Percentiles rank a stretch among this genome's conserved stretches.
These are phyloP conservation scores for Istiophorus platypterus DNA, from an alignment of 2,113 vertebrate genomes.

Conservation along the genomic window DNA sequence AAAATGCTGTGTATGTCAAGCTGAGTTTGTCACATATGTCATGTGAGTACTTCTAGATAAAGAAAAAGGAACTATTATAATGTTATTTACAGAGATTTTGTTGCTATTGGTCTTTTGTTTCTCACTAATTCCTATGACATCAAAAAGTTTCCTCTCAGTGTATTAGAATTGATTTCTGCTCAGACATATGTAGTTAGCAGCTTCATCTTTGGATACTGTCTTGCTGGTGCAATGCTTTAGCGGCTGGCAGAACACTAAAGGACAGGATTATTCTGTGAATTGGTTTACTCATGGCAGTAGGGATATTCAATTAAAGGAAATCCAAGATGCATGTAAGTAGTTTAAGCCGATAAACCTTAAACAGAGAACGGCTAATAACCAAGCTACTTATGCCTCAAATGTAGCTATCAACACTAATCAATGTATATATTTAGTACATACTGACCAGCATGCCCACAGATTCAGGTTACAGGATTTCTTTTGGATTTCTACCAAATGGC, in stretches of 20 bases:
- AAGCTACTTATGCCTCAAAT: slow-evolving; percentile 12
- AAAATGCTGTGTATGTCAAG: neutral
- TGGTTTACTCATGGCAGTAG: slow-evolving; percentile 37
- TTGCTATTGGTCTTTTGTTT: neutral
- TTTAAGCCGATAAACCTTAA: slow-evolving; percentile 40
- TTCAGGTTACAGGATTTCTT: neutral
- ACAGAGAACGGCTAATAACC: neutral
- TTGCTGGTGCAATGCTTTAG: neutral
- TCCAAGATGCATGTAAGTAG: slow-evolving; percentile 23
- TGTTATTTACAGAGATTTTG: neutral
- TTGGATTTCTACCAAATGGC: neutral
- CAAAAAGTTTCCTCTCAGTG: neutral
- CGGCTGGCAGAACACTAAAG: slow-evolving; percentile 6
- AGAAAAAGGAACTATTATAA: neutral
- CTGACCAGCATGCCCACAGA: neutral
- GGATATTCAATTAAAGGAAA: slow-evolving; percentile 36
- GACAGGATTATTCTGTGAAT: slow-evolving; percentile 39
- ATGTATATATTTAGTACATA: neutral
- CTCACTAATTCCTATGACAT: neutral
- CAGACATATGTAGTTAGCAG: neutral
- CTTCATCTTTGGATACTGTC: neutral
- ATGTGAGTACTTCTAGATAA: neutral
- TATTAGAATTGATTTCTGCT: neutral
- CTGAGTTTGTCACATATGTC: neutral
- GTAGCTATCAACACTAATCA: neutral